Evolutionary conservation across 2,113 vertebrate genomes (phyloP).

Genomic region (Atrichornis clamosus): DNA sequence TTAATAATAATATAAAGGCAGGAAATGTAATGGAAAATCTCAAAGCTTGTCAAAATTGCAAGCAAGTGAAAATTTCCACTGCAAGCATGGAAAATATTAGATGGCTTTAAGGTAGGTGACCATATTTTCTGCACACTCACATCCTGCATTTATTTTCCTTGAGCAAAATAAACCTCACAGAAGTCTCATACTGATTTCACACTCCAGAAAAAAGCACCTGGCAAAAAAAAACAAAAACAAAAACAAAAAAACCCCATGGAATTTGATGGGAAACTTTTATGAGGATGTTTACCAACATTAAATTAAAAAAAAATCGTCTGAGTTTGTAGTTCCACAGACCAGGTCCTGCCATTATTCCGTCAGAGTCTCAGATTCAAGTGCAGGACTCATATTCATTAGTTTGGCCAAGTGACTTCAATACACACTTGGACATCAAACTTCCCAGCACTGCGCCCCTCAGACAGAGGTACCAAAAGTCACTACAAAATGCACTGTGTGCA

Average conservation of each 20-base stretch:
- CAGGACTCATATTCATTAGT: background rate
- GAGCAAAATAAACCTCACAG: background rate
- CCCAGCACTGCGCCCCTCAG: background rate
- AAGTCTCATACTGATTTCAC: background rate
- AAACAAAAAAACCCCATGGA: background rate
- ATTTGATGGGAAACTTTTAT: background rate
- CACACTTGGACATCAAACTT: background rate
- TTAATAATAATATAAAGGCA: background rate
- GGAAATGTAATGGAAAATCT: background rate
- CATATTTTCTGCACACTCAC: background rate
- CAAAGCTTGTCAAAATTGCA: background rate
- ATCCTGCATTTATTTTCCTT: constrained; percentile 1
- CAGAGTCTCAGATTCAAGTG: background rate
- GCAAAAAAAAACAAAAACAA: background rate
- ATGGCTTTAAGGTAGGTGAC: background rate
- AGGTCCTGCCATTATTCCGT: background rate
- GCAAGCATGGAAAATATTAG: background rate
- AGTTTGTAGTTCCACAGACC: background rate
- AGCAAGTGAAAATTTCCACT: constrained; percentile 8
- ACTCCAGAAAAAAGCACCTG: background rate
- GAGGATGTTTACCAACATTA: background rate
- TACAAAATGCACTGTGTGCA: background rate
- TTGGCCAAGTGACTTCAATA: background rate
- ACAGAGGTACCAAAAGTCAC: background rate
- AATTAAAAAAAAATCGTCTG: background rate